Evolutionary conservation across 2,888 invertebrate genomes (phyloP).

Genomic region (Iphiclides podalirius): DNA sequence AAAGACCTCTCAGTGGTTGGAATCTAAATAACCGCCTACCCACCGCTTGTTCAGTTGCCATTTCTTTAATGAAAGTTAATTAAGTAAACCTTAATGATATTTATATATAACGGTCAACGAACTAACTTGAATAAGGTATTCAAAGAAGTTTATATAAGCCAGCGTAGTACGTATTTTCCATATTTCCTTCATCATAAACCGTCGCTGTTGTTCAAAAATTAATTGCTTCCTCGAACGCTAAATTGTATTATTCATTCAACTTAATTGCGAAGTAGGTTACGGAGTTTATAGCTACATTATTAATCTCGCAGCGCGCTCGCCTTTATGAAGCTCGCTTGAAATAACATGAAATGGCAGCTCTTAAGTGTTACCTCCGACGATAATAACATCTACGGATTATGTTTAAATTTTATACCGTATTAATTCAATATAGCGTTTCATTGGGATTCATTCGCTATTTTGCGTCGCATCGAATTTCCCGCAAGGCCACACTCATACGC

Average conservation of each 20-base stretch:
- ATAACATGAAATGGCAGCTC: constrained; percentile 41
- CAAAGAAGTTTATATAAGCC: background rate
- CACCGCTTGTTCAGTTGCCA: too few species aligned
- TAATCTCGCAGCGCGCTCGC: constrained; percentile 52
- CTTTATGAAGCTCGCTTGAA: constrained; percentile 35
- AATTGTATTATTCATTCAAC: constrained; percentile 59
- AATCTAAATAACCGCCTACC: too few species aligned
- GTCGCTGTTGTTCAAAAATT: constrained; percentile 41
- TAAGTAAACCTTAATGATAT: too few species aligned
- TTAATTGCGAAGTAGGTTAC: constrained; percentile 67
- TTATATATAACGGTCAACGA: too few species aligned
- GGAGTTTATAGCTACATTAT: constrained; percentile 63
- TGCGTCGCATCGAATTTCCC: too few species aligned
- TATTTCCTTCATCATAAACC: constrained; percentile 16
- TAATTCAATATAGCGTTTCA: background rate
- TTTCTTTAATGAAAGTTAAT: too few species aligned
- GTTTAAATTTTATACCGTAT: background rate
- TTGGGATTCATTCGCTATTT: background rate
- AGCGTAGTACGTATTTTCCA: constrained; percentile 8
- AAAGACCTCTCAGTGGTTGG: too few species aligned
- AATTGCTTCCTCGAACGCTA: constrained; percentile 54
- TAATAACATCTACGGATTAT: constrained; percentile 25
- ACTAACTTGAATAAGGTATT: too few species aligned
- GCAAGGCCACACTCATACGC: too few species aligned
- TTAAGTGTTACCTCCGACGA: constrained; percentile 33